Evolutionary conservation across 1,140 invertebrate species (phyloP).

Genomic region (Drosophila busckii): DNA sequence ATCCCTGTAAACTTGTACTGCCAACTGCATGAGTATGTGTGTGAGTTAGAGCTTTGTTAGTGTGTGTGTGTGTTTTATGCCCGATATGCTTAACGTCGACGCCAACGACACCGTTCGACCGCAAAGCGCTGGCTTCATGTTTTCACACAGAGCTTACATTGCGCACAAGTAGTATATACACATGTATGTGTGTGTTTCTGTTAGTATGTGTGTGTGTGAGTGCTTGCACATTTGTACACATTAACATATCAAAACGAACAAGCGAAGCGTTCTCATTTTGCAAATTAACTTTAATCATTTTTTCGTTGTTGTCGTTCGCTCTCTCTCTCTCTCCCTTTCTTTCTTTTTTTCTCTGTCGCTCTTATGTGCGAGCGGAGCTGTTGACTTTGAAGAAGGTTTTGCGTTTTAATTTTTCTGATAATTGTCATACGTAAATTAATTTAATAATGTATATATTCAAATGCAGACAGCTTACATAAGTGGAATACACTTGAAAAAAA

Average conservation of each 20-base stretch:
- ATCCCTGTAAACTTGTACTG: constrained; percentile 50
- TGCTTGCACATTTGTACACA: constrained; percentile 43
- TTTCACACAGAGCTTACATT: constrained; percentile 75
- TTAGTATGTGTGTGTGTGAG: background rate
- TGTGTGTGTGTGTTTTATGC: constrained; percentile 42
- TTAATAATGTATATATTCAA: background rate
- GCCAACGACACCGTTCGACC: constrained; percentile 45
- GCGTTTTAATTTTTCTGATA: constrained; percentile 53
- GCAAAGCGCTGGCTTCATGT: constrained; percentile 73
- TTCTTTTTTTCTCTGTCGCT: constrained; percentile 19
- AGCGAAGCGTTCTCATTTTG: constrained; percentile 65
- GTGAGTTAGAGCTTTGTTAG: constrained; percentile 27
- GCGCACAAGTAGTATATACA: constrained; percentile 16
- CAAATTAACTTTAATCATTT: constrained; percentile 74
- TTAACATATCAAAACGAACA: constrained; percentile 70
- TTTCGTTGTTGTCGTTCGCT: constrained; percentile 9
- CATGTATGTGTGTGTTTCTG: background rate
- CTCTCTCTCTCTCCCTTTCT: constrained; percentile 28
- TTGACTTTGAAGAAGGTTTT: constrained; percentile 43
- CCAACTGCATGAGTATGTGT: constrained; percentile 23
- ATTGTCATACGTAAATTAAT: constrained; percentile 36
- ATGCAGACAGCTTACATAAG: too few species aligned
- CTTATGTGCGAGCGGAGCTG: constrained; percentile 18
- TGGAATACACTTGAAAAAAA: too few species aligned
- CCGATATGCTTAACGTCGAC: constrained; percentile 41